Percentiles rank a stretch among this genome's conserved stretches.
Conservation (phyloP, 2,113 vertebrate species). For the Psilopsiagon aurifrons region DNA sequence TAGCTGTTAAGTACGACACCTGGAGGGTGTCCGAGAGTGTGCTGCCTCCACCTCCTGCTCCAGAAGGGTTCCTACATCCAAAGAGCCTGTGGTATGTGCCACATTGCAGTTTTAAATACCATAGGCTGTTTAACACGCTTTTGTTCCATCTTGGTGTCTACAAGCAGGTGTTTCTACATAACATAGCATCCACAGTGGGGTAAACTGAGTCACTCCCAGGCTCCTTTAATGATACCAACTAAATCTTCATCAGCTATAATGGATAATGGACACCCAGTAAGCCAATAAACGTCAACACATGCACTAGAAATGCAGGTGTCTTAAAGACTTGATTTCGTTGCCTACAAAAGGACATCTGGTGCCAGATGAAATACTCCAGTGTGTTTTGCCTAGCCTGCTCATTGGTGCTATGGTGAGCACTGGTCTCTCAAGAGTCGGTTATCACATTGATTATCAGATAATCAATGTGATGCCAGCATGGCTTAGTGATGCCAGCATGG, state of each 20-base stretch:
- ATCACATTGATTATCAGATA: too few species aligned
- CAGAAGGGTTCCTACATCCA: neutral
- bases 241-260: neutral
- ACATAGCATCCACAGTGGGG: too few species aligned
- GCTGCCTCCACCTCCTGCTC: neutral
- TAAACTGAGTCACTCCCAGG: neutral
- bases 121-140: neutral
- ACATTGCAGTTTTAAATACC: neutral
- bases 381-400: neutral
- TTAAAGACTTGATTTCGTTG: neutral
- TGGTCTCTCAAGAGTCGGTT: neutral
- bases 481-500: too few species aligned
- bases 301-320: neutral
- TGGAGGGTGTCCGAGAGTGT: rapidly evolving
- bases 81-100: neutral
- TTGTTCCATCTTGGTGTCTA: neutral
- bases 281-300: neutral
- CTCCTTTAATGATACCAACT: neutral
- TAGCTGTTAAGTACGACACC: neutral
- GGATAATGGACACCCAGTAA: neutral
- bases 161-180: rapidly evolving
- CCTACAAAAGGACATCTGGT: neutral
- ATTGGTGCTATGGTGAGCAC: neutral
- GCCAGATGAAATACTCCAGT: neutral
- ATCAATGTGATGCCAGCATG: too few species aligned